phyloP scores from a whole-genome alignment of 2,888 invertebrate species.

The Rhagonycha lutea region DNA sequence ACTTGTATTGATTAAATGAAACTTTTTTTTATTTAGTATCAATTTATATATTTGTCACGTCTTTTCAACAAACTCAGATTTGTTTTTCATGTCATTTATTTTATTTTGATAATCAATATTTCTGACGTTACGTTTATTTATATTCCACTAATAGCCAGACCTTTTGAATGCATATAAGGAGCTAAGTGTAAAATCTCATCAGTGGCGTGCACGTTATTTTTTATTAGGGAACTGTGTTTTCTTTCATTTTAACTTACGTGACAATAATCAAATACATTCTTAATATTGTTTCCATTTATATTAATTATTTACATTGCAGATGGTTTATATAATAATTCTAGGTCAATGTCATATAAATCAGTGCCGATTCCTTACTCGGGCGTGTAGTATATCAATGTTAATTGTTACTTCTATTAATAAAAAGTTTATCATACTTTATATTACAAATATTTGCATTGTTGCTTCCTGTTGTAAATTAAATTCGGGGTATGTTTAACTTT shows the following conservation, averaged over 20 bases:
- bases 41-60: background rate
- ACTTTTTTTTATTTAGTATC: background rate
- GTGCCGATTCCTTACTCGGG: background rate
- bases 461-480: background rate
- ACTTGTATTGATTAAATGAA: conserved; percentile 15
- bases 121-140: conserved; percentile 50
- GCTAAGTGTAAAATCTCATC: conserved; percentile 8
- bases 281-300: background rate
- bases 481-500: background rate
- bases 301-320: background rate
- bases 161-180: conserved; percentile 34
- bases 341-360: background rate
- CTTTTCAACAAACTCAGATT: background rate
- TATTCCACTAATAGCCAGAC: conserved; percentile 44
- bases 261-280: background rate
- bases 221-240: background rate
- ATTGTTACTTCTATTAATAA: background rate
- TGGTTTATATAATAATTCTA: background rate
- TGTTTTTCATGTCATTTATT: conserved; percentile 26
- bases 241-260: background rate
- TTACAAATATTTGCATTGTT: background rate
- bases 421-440: background rate
- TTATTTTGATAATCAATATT: conserved; percentile 47
- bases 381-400: background rate
- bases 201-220: conserved; percentile 16